These are phyloP conservation scores for Pogonomyrmex barbatus DNA, from an alignment of 1,140 invertebrate species.

Conservation along the genomic window DNA sequence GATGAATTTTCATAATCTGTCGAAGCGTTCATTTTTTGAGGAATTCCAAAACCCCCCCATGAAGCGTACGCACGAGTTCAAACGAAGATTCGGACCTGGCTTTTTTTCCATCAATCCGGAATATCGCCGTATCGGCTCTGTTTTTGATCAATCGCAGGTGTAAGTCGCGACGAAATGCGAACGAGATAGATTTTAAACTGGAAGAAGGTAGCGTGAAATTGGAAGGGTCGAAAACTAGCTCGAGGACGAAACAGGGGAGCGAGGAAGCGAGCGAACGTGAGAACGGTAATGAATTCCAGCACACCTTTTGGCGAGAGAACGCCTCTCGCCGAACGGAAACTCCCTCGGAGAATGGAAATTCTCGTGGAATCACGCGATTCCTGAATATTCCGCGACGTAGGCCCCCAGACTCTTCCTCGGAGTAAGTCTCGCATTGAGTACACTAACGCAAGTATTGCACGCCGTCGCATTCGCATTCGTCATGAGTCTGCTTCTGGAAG, in stretches of 20 bases:
- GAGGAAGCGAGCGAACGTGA: background rate
- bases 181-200: conserved; percentile 61
- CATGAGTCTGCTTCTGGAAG: conserved; percentile 15
- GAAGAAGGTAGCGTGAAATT: conserved; percentile 72
- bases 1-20: conserved; percentile 4
- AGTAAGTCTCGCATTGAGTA: conserved; percentile 48
- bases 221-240: conserved; percentile 58
- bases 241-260: conserved; percentile 43
- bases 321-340: conserved; percentile 36
- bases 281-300: conserved; percentile 42
- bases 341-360: conserved; percentile 57
- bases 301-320: conserved; percentile 46
- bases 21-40: background rate
- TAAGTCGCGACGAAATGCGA: conserved; percentile 39
- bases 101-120: conserved; percentile 34
- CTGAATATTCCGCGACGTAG: conserved; percentile 60
- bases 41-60: conserved; percentile 5
- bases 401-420: conserved; percentile 43
- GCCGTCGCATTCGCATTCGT: conserved; percentile 28
- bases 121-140: conserved; percentile 35
- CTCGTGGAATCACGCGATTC: conserved; percentile 37
- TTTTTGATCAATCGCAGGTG: conserved; percentile 38
- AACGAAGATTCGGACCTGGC: conserved; percentile 14
- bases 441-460: conserved; percentile 37
- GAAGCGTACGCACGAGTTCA: conserved; percentile 21